phyloP scores from a whole-genome alignment of 2,888 invertebrate genomes.

The Stegana nigrithorax region DNA sequence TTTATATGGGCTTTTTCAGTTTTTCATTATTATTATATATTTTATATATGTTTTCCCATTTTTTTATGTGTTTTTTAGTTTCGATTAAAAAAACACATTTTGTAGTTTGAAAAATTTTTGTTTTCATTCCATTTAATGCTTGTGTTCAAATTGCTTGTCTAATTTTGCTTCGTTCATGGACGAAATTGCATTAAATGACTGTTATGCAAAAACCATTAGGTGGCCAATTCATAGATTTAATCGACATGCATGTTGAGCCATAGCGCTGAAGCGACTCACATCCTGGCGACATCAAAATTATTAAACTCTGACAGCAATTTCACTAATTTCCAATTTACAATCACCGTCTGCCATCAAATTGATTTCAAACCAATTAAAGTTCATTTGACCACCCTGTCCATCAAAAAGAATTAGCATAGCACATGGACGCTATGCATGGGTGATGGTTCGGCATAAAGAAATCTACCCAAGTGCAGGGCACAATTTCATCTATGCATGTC shows the following conservation, averaged over 20 bases:
- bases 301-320: background rate
- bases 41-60: background rate
- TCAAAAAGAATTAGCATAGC: too few relatives aligned
- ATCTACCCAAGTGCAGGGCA: too few relatives aligned
- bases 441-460: too few relatives aligned
- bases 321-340: background rate
- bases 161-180: background rate
- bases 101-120: slow-evolving; percentile 7
- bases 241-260: too few relatives aligned
- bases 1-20: background rate
- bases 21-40: background rate
- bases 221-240: slow-evolving; percentile 1
- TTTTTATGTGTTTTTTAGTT: background rate
- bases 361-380: background rate
- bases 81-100: slow-evolving; percentile 1
- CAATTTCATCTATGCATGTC: background rate
- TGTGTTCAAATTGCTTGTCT: background rate
- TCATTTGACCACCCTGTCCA: background rate
- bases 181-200: slow-evolving; percentile 6
- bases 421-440: too few relatives aligned
- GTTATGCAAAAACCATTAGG: background rate
- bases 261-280: too few relatives aligned
- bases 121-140: slow-evolving; percentile 17
- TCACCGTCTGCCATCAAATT: background rate
- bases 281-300: too few relatives aligned